Evolutionary conservation across 2,888 invertebrate species (phyloP).

Genomic region (Aphrophora alni): DNA sequence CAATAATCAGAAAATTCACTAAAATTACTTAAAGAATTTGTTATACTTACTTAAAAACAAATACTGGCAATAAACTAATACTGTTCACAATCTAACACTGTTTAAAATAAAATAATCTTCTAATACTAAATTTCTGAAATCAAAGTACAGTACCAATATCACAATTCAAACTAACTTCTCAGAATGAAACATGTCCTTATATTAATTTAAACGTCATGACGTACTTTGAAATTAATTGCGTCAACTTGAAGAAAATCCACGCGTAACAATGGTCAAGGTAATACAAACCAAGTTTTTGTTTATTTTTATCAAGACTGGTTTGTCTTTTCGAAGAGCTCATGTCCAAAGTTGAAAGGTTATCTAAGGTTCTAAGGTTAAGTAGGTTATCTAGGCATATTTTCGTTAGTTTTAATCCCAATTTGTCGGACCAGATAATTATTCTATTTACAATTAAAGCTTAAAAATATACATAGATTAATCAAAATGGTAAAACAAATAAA

Average conservation of each 20-base stretch:
- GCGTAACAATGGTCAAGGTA: background rate
- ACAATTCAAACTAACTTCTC: background rate
- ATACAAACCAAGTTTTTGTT: background rate
- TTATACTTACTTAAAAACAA: background rate
- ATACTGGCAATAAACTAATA: background rate
- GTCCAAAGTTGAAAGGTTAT: conserved; percentile 4
- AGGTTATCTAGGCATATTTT: background rate
- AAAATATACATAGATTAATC: too few species aligned
- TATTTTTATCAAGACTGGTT: background rate
- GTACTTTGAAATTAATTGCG: background rate
- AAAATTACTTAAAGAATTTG: too few species aligned
- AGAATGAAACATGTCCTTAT: background rate
- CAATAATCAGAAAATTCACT: too few species aligned
- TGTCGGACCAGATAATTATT: too few species aligned
- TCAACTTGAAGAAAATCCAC: background rate
- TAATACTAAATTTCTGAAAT: background rate
- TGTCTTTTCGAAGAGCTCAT: background rate
- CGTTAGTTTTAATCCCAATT: background rate
- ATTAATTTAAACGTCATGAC: background rate
- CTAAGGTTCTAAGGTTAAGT: background rate
- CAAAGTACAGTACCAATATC: background rate
- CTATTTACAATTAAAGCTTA: too few species aligned
- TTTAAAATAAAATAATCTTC: background rate
- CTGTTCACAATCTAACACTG: background rate
- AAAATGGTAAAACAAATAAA: too few species aligned